Conservation (phyloP, 1,140 invertebrate species). For the Sesamia nonagrioides region DNA sequence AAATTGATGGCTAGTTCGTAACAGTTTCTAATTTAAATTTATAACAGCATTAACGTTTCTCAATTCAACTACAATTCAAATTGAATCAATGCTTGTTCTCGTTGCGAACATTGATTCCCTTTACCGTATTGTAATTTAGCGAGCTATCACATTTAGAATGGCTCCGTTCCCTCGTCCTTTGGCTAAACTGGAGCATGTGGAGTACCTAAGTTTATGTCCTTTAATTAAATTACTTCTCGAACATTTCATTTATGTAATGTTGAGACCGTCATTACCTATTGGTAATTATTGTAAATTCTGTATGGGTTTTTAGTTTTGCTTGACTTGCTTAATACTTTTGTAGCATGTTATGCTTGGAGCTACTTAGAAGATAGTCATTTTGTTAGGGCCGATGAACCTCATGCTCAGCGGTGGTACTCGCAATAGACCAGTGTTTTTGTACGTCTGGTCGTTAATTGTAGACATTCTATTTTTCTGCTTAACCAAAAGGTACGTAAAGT, state of each 20-base stretch:
- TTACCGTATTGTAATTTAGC: conserved; percentile 45
- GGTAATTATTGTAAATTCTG: not conserved
- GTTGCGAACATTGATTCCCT: conserved; percentile 46
- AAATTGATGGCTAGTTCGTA: conserved; percentile 40
- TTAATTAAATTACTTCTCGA: conserved; percentile 21
- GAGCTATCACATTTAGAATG: conserved; percentile 60
- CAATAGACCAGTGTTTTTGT: no score
- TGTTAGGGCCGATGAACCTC: no score
- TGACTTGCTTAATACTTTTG: no score
- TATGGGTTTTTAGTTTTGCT: not conserved
- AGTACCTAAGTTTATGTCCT: conserved; percentile 28
- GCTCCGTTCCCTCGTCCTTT: conserved; percentile 55
- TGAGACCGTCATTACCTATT: not conserved
- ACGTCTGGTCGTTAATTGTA: no score
- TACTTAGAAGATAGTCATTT: not conserved
- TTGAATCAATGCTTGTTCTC: conserved; percentile 50
- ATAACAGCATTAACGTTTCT: conserved; percentile 44
- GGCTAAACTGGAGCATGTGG: conserved; percentile 37
- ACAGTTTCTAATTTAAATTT: conserved; percentile 40
- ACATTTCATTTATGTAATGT: conserved; percentile 18
- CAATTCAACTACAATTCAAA: conserved; percentile 48
- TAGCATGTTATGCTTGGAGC: not conserved
- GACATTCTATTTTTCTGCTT: no score
- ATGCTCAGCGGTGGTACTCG: no score
- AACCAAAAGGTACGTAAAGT: no score